Base-by-base conservation (phyloP, 2,797 vertebrate genomes). In the Cyclura pinguis region DNA sequence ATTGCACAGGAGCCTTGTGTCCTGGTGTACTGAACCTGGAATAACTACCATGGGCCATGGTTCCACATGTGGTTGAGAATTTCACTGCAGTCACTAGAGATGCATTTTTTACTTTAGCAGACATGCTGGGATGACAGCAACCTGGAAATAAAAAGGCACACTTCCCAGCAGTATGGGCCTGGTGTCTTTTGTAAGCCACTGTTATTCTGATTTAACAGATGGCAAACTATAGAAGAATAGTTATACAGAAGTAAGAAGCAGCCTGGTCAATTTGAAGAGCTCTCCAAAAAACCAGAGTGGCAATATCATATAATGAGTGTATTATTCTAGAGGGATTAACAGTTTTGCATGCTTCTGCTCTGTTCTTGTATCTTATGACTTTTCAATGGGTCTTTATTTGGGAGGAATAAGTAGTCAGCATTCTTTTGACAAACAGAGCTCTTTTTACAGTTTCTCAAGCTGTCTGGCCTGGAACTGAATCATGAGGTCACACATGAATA, bases 331-430 rank as follows among this genome's bases (percentile, higher is more conserved):
- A 67, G 50, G 80, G 74, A 88, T 69, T 84, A 57, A 50, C 29
- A 6, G 52, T 69, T 84, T 87, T 91, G 73, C 32, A 22, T 78
- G 50, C 67, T 84, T 84, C 59, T 89, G 47, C 73, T 87, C 76
- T 86, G 35, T 81, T 74, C 59, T 80, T n/a, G 13, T 55, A 69
- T 87, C 86, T 91, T 91, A 47, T 84, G 81, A 91, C 59, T 57
- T 77, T 86, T 91, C 86, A 91, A 77, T 88, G 86, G 32, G n/a
- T 57, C 85, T 84, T 84, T 91, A 84, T 87, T 83, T 62, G 24
- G 29, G 32, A 29, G 62, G 9, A 87, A 91, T 67, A 86, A 80
- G 64, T 72, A 89, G 89, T 86, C 86, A 91, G 86, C 86, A 91
- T 84, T 69, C 73, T 88, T 91, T 69, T 88, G 57, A 77, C 64